A percentile compares a stretch with the other conserved stretches of the same genome.
phyloP scores from a whole-genome alignment of 1,140 invertebrate species.

The Calosoma granatense region DNA sequence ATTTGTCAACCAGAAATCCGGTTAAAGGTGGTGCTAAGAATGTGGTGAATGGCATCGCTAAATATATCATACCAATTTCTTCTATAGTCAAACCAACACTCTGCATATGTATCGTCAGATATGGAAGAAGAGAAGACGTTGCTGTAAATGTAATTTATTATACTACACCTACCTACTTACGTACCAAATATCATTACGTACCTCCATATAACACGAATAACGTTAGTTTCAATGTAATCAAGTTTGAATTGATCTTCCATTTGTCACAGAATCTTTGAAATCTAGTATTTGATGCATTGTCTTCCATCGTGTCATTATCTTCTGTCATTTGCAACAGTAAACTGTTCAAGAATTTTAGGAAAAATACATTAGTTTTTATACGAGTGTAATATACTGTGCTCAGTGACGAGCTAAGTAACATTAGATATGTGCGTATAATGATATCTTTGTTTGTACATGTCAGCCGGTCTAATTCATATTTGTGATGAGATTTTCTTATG shows the following conservation, averaged over 20 bases:
- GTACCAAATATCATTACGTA: slow-evolving; percentile 27
- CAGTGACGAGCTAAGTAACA: too few relatives aligned
- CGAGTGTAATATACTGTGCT: too few relatives aligned
- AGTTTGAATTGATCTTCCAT: slow-evolving; percentile 52
- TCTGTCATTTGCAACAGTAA: too few relatives aligned
- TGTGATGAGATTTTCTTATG: background rate
- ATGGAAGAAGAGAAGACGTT: slow-evolving; percentile 67
- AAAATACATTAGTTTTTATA: too few relatives aligned
- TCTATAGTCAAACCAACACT: slow-evolving; percentile 72
- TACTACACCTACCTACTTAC: background rate
- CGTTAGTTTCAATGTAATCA: slow-evolving; percentile 67
- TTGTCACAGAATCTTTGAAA: slow-evolving; percentile 17
- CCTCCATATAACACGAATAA: slow-evolving; percentile 72
- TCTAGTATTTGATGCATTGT: too few relatives aligned
- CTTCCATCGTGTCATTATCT: too few relatives aligned
- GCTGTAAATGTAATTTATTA: slow-evolving; percentile 40
- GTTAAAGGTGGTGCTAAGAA: slow-evolving; percentile 69
- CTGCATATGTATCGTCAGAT: slow-evolving; percentile 80
- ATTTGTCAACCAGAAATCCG: slow-evolving; percentile 68
- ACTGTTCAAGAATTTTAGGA: too few relatives aligned
- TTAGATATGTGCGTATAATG: too few relatives aligned
- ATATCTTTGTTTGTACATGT: background rate
- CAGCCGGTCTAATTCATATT: background rate
- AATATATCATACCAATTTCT: slow-evolving; percentile 75
- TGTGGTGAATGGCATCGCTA: slow-evolving; percentile 69